A percentile compares a stretch with the other conserved stretches of the same genome.
Conservation (phyloP, 2,888 invertebrate genomes). For the Subacronicta megacephala region DNA sequence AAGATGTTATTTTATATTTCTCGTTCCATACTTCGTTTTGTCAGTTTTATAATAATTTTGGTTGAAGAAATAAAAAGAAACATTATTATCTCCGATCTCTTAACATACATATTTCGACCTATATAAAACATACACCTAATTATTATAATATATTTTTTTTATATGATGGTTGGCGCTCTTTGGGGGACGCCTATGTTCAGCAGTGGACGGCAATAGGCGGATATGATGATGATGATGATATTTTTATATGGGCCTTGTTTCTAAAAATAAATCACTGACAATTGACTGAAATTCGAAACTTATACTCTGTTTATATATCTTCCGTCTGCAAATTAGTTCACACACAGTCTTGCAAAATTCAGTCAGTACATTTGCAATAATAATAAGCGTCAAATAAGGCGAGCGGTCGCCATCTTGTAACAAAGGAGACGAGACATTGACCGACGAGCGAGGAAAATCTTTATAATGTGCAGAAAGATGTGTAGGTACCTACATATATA, state of each 20-base stretch:
- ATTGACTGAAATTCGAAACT: too few relatives aligned
- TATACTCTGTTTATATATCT: too few relatives aligned
- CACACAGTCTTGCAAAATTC: not conserved
- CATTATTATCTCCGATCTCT: not conserved
- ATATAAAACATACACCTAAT: too few relatives aligned
- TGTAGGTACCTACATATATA: constrained; percentile 2
- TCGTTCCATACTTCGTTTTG: constrained; percentile 18
- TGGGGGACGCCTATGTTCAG: too few relatives aligned
- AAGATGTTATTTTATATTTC: constrained; percentile 39
- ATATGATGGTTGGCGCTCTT: too few relatives aligned
- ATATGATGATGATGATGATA: too few relatives aligned
- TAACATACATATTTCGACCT: too few relatives aligned
- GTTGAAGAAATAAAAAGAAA: constrained; percentile 14
- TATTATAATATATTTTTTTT: too few relatives aligned
- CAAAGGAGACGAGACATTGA: constrained; percentile 48
- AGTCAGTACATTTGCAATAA: constrained; percentile 1
- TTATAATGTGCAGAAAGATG: constrained; percentile 27
- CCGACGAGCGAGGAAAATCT: constrained; percentile 54
- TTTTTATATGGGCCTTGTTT: too few relatives aligned
- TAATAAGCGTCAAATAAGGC: constrained; percentile 28
- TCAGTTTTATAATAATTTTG: constrained; percentile 14
- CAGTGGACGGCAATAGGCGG: too few relatives aligned
- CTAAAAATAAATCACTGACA: too few relatives aligned
- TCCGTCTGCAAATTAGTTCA: not conserved
- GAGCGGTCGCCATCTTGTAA: constrained; percentile 33